These are phyloP conservation scores for Parelbella ahira DNA, from an alignment of 2,888 invertebrate species.

Conservation along the genomic window DNA sequence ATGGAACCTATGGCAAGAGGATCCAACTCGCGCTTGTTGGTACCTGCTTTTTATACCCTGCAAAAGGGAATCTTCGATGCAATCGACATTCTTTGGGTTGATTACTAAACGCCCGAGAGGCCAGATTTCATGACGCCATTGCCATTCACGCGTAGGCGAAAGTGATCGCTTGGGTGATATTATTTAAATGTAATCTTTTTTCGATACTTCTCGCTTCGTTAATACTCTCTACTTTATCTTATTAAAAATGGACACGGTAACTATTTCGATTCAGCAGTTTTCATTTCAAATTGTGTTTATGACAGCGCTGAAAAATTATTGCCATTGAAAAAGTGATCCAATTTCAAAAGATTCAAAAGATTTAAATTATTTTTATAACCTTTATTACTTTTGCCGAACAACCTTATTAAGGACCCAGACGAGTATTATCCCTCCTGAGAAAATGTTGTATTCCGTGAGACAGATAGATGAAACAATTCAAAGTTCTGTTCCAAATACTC, in stretches of 20 bases:
- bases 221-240: slow-evolving; percentile 35
- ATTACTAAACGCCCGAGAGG: slow-evolving; percentile 74
- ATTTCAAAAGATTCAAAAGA: too few species aligned
- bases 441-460: too few species aligned
- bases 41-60: slow-evolving; percentile 61
- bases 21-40: background rate
- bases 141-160: slow-evolving; percentile 67
- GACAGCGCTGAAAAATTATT: too few species aligned
- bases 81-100: slow-evolving; percentile 67
- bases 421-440: too few species aligned
- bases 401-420: too few species aligned
- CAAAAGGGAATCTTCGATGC: slow-evolving; percentile 67
- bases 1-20: background rate
- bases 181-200: slow-evolving; percentile 80
- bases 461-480: too few species aligned
- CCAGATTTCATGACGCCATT: slow-evolving; percentile 72
- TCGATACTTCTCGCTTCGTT: slow-evolving; percentile 65
- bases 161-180: slow-evolving; percentile 78
- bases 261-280: slow-evolving; percentile 8
- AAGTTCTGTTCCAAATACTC: too few species aligned
- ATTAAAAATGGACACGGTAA: slow-evolving; percentile 31
- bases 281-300: background rate
- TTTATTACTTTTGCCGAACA: too few species aligned
- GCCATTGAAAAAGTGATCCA: background rate
- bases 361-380: too few species aligned